Evolutionary conservation across 2,888 invertebrate genomes (phyloP), one percentile per base, ranked within the genome.

Genomic region (Orthonevra nobilis): DNA sequence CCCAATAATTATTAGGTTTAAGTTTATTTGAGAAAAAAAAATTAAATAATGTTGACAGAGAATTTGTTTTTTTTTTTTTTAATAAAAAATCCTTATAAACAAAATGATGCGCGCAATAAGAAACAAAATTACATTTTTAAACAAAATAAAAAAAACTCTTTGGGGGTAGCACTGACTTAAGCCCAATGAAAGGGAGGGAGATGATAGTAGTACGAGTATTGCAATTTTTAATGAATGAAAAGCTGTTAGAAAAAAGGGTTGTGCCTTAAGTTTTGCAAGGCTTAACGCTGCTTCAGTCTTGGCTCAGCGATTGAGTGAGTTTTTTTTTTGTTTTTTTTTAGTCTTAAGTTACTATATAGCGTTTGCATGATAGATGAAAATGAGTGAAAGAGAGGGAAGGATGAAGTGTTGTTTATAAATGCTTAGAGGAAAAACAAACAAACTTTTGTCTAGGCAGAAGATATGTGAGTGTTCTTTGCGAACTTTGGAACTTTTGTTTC

Each of bases 401-500:
- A 30, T 36, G 5, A 14, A 26, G 5, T 1, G 19, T n/a, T n/a
- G 40, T 58, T 38, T 42, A 10, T 52, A 7, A 12, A 32, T 2
- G 14, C 44, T 61, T n/a, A n/a, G n/a, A n/a, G n/a, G 52, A 61
- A 50, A 20, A 28, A 9, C 10, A 36, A 10, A 23, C 3, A 66
- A 56, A 63, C n/a, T n/a, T 56, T 46, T 32, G 42, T 58, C 17
- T 58, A 58, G 75, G 50, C 56, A 64, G 63, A 63, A 58, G n/a
- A n/a, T n/a, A n/a, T n/a, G 64, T 64, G 52, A 60, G 23, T 14
- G 77, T 79, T 34, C 72, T 58, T 68, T 17, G 56, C 44, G 66
- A 79, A 79, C 79, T 68, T 72, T 79, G 79, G 79, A 79, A 79
- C 79, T 73, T 79, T 79, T 74, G 48, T 68, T 68, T 60, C 68